Conservation (phyloP, 2,113 vertebrate genomes). For the Nerophis lumbriciformis region DNA sequence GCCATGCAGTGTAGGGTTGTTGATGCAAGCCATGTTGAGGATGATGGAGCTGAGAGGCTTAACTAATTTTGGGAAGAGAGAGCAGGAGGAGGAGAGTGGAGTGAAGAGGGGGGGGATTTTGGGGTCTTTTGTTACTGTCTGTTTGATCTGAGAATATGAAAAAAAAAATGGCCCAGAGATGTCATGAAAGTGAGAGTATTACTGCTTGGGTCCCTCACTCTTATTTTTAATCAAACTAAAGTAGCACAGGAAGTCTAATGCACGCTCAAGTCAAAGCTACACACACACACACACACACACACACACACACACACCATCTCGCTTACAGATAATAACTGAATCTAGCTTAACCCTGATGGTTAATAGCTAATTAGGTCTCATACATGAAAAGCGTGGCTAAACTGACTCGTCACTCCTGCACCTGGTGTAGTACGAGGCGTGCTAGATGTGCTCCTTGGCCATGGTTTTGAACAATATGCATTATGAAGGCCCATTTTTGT, state of each 20-base stretch:
- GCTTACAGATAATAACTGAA: constrained; percentile 56
- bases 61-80: constrained; percentile 74
- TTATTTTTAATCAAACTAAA: constrained; percentile 30
- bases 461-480: constrained; percentile 54
- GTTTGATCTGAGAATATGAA: constrained; percentile 72
- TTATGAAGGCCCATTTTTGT: constrained; percentile 53
- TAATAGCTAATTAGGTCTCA: constrained; percentile 71
- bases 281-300: background rate
- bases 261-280: constrained; percentile 32
- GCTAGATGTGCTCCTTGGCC: constrained; percentile 45
- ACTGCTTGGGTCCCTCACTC: constrained; percentile 43
- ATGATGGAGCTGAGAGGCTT: constrained; percentile 76
- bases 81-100: constrained; percentile 51
- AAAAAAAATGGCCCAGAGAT: constrained; percentile 58
- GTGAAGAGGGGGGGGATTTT: constrained; percentile 48
- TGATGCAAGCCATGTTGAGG: constrained; percentile 65
- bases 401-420: constrained; percentile 55
- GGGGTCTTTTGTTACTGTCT: constrained; percentile 66
- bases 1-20: constrained; percentile 48
- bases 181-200: constrained; percentile 67
- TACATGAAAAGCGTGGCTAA: constrained; percentile 60
- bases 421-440: constrained; percentile 22
- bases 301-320: constrained; percentile 9
- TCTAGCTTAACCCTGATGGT: constrained; percentile 63
- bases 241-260: constrained; percentile 36